Evolutionary conservation across 1,140 invertebrate genomes (phyloP).

Genomic region (Trichomalopsis sarcophagae): DNA sequence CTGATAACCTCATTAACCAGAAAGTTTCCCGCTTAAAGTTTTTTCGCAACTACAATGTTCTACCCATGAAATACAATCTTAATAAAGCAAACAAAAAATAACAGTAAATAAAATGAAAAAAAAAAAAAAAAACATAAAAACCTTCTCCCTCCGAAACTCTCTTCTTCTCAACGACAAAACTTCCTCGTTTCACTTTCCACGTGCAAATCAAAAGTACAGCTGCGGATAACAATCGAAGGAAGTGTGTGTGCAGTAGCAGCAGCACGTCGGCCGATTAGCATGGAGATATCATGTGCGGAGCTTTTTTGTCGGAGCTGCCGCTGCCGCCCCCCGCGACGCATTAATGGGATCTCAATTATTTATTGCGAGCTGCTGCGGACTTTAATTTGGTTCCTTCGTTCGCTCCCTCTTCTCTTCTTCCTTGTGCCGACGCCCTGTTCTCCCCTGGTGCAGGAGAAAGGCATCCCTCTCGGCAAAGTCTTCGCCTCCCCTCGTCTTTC

Average conservation of each 20-base stretch:
- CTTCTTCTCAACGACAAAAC: no score
- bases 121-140: no score
- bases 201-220: no score
- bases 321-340: not conserved
- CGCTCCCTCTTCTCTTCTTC: not conserved
- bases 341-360: constrained; percentile 27
- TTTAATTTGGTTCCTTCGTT: not conserved
- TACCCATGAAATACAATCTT: no score
- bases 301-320: not conserved
- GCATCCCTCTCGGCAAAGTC: not conserved
- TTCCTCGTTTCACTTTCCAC: no score
- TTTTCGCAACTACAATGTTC: no score
- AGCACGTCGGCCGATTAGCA: not conserved
- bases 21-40: no score
- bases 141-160: no score
- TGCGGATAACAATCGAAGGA: no score
- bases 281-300: not conserved
- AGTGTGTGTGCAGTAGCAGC: not conserved
- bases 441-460: not conserved
- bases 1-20: no score
- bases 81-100: no score
- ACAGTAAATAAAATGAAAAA: not conserved
- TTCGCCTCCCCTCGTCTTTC: not conserved
- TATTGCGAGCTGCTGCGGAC: constrained; percentile 1
- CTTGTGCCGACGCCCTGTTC: not conserved